Base-by-base conservation (phyloP, 2,113 vertebrate genomes). In the Hassar affinis region DNA sequence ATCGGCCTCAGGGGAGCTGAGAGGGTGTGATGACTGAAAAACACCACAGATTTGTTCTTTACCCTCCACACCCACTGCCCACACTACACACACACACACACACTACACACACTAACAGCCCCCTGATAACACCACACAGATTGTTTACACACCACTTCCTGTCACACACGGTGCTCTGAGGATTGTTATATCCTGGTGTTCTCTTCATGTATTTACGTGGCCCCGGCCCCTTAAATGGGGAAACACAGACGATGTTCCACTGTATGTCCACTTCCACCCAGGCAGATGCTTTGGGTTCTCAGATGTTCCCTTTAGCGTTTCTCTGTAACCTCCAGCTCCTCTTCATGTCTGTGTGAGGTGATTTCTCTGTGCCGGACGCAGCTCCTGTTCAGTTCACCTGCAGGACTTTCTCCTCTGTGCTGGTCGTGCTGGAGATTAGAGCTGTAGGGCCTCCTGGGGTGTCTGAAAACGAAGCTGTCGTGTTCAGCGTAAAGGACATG, bases 11-110 rank as follows among this genome's bases (percentile, higher is more conserved):
- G 35, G 42, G 56, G 71, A 75, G 15, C 68, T 61, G 69, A 81
- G 66, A 72, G 80, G 51, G 52, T 47, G 64, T 59, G 64, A 57
- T 80, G 20, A 74, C 33, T 45, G 54, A 42, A 59, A 71, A 54
- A 57, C 64, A 68, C 8, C 18, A 4, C 68, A 82, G 51, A 82
- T 62, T 51, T 62, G 69, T 75, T 42, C 54, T 74, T 49, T 49
- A 59, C 72, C 5, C 66, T 59, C 7, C 27, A 27, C n/a, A 42
- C 38, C 2, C 69, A 22, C 69, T 3, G 12, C 51, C 47, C 69
- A 10, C 38, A 10, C 62, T 14, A 33, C 61, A 64, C 62, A 64
- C 61, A 27, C 27, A 11, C 57, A n/a, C 57, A 59, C 57, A 59
- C 52, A 22, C 52, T 20, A 56, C 54, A 57, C 54, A 57, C 54